Base-by-base conservation (phyloP, 2,797 vertebrate genomes). In the Chrosomus eos region DNA sequence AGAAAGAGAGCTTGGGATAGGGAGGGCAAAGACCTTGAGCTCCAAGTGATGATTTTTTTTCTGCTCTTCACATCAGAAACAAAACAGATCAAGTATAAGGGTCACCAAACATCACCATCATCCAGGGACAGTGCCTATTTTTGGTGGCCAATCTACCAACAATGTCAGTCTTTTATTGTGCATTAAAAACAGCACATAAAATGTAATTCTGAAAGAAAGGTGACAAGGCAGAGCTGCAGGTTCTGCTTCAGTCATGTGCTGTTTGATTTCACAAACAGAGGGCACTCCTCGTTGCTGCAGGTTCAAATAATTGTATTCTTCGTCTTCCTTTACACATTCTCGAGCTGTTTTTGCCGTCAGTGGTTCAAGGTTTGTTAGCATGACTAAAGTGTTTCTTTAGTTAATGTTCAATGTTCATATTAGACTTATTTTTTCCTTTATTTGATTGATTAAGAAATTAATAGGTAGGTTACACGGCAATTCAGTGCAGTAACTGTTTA, bases 1-100 rank as follows among this genome's bases (percentile, higher is more conserved):
- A 53, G 71, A 75, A 40, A 45, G 66, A 88, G 60, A 82, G 79
- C 23, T 40, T 77, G 72, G 23, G 51, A 55, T 38, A 23, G 33
- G 51, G 64, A 82, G 70, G 55, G 36, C 70, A 71, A 66, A 84
- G 64, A 87, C 45, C 83, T 62, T 58, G 21, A 76, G 58, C 81
- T 88, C 60, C 66, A 77, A 89, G 86, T 88, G 68, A 89, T 85
- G 70, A 88, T 86, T 90, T 77, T 64, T n/a, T 75, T 86, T 70
- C 48, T 81, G 70, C 7, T 53, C 45, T 89, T 85, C 74, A 86
- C 53, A 86, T 89, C 86, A 75, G 40, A 75, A 81, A 73, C 79
- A 62, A 88, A 86, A 89, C n/a, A 82, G 84, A 36, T 60, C 45
- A 19, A 55, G 62, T 45, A 67, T 81, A 43, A 33, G 28, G n/a